Evolutionary conservation across 2,888 invertebrate genomes (phyloP).

Genomic region (Bombyx huttoni): DNA sequence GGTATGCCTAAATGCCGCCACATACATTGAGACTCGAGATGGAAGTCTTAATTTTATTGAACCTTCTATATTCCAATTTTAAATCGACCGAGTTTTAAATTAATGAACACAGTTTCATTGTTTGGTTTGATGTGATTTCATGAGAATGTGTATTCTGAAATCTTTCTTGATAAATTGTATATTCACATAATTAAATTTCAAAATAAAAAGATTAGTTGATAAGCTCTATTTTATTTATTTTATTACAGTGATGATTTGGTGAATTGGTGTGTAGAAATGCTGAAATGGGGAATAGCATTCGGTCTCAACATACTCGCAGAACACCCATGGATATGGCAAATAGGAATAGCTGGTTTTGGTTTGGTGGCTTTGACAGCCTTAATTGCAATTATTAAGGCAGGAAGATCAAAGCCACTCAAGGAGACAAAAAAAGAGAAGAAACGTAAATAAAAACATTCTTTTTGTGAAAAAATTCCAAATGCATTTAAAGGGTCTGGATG

Average conservation of each 20-base stretch:
- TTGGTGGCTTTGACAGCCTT: slow-evolving; percentile 59
- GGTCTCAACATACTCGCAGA: slow-evolving; percentile 42
- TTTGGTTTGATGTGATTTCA: no score
- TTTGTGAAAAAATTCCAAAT: not conserved
- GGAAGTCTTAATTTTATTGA: no score
- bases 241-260: slow-evolving; percentile 62
- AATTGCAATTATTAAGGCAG: slow-evolving; percentile 59
- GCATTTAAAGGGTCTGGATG: not conserved
- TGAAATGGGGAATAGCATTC: slow-evolving; percentile 41
- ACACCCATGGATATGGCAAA: slow-evolving; percentile 67
- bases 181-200: no score
- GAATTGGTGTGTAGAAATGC: slow-evolving; percentile 55
- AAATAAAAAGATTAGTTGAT: no score
- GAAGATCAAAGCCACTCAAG: slow-evolving; percentile 39
- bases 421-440: slow-evolving; percentile 59
- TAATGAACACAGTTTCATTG: no score
- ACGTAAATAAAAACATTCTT: slow-evolving; percentile 35
- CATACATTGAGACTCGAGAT: no score
- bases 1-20: no score
- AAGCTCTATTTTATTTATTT: slow-evolving; percentile 3
- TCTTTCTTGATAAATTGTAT: no score
- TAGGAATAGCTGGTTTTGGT: slow-evolving; percentile 58
- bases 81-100: no score
- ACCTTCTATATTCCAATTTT: no score
- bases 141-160: no score